Conservation (phyloP, 2,888 invertebrate genomes). For the Parascotia fuliginaria region DNA sequence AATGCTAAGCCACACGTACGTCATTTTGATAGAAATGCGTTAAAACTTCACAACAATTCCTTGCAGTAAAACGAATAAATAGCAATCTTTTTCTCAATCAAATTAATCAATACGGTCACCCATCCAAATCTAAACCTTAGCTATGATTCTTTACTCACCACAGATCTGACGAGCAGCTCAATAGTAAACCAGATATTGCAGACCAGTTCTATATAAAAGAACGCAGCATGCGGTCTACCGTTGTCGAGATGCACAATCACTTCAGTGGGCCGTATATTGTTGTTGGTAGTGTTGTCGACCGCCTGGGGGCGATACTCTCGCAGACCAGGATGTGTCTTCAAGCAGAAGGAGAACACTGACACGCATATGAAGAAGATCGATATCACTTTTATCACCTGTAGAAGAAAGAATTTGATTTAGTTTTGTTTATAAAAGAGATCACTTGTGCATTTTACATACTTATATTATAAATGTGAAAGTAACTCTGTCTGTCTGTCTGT, state of each 20-base stretch:
- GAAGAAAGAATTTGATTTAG: constrained; percentile 27
- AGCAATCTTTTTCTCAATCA: background rate
- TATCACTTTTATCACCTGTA: constrained; percentile 94
- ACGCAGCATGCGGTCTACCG: constrained; percentile 89
- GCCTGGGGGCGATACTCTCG: too few species aligned
- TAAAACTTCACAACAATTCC: too few species aligned
- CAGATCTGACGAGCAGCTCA: constrained; percentile 94
- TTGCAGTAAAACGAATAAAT: too few species aligned
- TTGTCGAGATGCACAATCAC: constrained; percentile 79
- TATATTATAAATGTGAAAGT: too few species aligned
- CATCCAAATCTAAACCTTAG: background rate
- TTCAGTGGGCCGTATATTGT: constrained; percentile 40
- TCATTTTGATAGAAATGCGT: too few species aligned
- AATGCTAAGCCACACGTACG: too few species aligned
- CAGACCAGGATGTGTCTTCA: constrained; percentile 97
- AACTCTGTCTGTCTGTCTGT: too few species aligned
- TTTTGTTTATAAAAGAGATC: background rate
- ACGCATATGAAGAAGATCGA: constrained; percentile 98
- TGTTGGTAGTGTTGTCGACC: constrained; percentile 36
- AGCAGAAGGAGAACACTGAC: constrained; percentile 97
- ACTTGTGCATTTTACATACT: too few species aligned
- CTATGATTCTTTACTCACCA: constrained; percentile 88
- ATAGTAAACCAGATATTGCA: constrained; percentile 99
- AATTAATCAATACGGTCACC: background rate
- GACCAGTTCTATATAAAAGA: constrained; percentile 96